Evolutionary conservation across 2,797 vertebrate species (phyloP), one percentile per base, ranked within the genome.

Genomic region (Tolypeutes matacus): DNA sequence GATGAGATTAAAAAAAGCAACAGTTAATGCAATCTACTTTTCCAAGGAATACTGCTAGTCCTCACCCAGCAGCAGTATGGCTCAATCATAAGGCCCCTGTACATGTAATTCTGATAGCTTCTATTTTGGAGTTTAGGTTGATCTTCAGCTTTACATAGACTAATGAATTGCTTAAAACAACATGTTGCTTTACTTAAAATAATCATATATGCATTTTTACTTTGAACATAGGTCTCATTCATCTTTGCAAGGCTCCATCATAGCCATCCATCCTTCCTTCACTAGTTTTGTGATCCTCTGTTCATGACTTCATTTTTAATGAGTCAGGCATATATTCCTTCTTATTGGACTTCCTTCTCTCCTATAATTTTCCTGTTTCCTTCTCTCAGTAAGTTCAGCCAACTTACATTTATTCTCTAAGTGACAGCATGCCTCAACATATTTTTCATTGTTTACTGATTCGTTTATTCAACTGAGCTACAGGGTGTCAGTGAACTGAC

Each of bases 381-480:
- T 86, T 89, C 53, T 62, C 23, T 77, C 46, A 86, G 15, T 72
- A 91, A 93, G 89, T 73, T 69, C 51, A 46, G 51, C 31, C 92
- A 92, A 64, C 65, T 91, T 86, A 21, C 31, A 84, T 86, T 94
- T 93, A 83, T 72, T 80, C 93, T 77, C 67, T 94, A 92, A 85
- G 89, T 94, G 95, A 96, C 96, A 94, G 70, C 62, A 91, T 65
- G 76, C 60, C 29, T 95, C 96, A 92, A 92, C 86, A 60, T 76
- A 95, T 87, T 96, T 96, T 93, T 89, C 82, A 77, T 95, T 96
- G 94, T 97, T 97, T 96, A 91, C 96, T 39, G 94, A 95, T 88
- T 96, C 77, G 86, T 92, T 92, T 94, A 94, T 95, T 96, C 89
- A 62, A 4, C 84, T 85, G 93, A 93, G 94, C 83, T 87, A 49